These are phyloP conservation scores for Shinisaurus crocodilurus DNA, from an alignment of 2,113 vertebrate species.

Conservation along the genomic window DNA sequence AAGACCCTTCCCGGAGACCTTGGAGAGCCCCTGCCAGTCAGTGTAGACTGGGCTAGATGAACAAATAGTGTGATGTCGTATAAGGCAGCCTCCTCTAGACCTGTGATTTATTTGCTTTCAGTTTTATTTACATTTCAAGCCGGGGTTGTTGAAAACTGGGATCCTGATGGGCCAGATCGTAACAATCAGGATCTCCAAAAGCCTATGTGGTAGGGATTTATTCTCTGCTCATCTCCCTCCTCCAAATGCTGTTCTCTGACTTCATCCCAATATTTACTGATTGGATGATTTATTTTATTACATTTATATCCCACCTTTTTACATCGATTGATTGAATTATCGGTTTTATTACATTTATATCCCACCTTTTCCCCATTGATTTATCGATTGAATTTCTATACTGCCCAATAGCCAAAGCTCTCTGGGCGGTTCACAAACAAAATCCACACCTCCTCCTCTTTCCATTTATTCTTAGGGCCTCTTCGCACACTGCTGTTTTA, in stretches of 20 bases:
- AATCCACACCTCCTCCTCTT: too few relatives aligned
- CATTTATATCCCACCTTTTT: too few relatives aligned
- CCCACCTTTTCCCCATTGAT: too few relatives aligned
- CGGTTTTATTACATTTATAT: too few relatives aligned
- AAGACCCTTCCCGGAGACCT: not conserved
- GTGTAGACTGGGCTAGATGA: not conserved
- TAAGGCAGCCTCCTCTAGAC: accelerated
- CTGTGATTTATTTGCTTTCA: not conserved
- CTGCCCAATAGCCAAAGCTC: too few relatives aligned
- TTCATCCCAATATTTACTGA: not conserved
- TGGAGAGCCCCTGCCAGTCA: not conserved
- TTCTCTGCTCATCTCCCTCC: not conserved
- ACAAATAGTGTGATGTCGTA: too few relatives aligned
- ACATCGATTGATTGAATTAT: too few relatives aligned
- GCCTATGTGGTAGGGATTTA: too few relatives aligned
- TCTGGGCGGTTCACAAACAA: too few relatives aligned
- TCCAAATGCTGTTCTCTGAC: not conserved
- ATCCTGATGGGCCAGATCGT: not conserved
- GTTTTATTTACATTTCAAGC: not conserved
- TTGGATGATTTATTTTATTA: too few relatives aligned
- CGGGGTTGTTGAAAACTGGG: not conserved
- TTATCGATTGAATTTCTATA: not conserved
- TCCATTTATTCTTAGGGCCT: not conserved
- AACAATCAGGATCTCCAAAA: too few relatives aligned
- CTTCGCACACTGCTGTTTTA: too few relatives aligned